A percentile compares a stretch with the other conserved stretches of the same genome.
Conservation (phyloP, 2,888 invertebrate genomes). For the Mellilla xanthometata region DNA sequence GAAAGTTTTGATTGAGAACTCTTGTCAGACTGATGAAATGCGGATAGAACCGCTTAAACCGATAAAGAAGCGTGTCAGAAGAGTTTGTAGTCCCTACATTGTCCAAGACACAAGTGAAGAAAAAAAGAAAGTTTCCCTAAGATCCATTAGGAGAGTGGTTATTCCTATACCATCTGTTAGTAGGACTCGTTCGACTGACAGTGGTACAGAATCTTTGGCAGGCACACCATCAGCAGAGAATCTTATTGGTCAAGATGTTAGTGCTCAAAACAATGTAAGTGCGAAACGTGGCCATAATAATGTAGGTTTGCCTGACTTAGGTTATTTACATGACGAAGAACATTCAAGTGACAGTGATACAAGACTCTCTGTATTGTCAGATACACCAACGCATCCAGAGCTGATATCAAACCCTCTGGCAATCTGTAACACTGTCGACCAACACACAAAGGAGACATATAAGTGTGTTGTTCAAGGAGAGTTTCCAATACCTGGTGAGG, state of each 20-base stretch:
- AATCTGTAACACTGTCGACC: slow-evolving; percentile 26
- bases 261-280: too few relatives aligned
- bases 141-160: background rate
- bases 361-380: slow-evolving; percentile 41
- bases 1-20: background rate
- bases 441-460: slow-evolving; percentile 9
- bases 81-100: slow-evolving; percentile 48
- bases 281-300: too few relatives aligned
- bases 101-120: slow-evolving; percentile 39
- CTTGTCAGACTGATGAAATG: slow-evolving; percentile 49
- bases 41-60: slow-evolving; percentile 25
- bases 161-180: background rate
- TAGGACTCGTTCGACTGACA: too few relatives aligned
- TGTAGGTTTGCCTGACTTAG: slow-evolving; percentile 23
- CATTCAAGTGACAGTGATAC: slow-evolving; percentile 49
- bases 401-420: slow-evolving; percentile 34
- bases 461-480: too few relatives aligned
- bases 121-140: background rate
- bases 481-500: background rate
- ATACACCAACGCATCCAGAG: slow-evolving; percentile 22
- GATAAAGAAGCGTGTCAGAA: slow-evolving; percentile 33
- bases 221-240: too few relatives aligned
- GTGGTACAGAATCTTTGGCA: too few relatives aligned
- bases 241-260: too few relatives aligned
- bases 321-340: slow-evolving; percentile 46